Percentiles rank a stretch among this genome's conserved stretches.
Conservation (phyloP, 1,140 invertebrate genomes). For the Polyergus mexicanus region DNA sequence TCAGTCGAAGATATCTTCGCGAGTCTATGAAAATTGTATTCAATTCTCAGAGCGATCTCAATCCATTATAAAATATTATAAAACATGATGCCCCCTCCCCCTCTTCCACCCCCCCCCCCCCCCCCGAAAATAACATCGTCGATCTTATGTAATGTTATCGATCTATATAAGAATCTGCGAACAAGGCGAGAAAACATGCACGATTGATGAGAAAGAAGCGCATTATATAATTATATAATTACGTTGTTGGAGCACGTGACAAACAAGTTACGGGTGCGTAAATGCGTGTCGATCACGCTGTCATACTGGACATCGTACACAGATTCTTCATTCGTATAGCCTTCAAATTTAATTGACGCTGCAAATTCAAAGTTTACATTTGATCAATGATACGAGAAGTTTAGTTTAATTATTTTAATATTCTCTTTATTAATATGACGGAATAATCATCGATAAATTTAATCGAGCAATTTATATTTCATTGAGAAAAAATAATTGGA, state of each 20-base stretch:
- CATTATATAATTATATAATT: background rate
- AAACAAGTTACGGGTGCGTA: background rate
- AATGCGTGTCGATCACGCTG: background rate
- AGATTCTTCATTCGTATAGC: background rate
- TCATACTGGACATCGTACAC: background rate
- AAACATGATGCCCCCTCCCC: background rate
- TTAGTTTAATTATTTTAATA: no score
- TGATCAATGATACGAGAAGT: no score
- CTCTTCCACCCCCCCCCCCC: no score
- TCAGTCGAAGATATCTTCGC: background rate
- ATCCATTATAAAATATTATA: background rate
- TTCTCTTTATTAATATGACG: no score
- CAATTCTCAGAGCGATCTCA: background rate
- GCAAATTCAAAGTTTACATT: no score
- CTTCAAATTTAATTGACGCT: background rate
- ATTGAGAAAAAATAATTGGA: background rate
- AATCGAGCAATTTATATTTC: background rate
- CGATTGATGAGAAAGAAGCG: background rate
- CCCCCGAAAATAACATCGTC: background rate
- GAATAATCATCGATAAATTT: background rate
- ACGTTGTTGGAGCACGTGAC: background rate
- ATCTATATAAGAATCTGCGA: background rate
- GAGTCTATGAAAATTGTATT: background rate
- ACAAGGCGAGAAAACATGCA: background rate
- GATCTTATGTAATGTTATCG: constrained; percentile 14